These are phyloP conservation scores for Ailurus styani DNA, from an alignment of 2,113 vertebrate species.

Conservation along the genomic window DNA sequence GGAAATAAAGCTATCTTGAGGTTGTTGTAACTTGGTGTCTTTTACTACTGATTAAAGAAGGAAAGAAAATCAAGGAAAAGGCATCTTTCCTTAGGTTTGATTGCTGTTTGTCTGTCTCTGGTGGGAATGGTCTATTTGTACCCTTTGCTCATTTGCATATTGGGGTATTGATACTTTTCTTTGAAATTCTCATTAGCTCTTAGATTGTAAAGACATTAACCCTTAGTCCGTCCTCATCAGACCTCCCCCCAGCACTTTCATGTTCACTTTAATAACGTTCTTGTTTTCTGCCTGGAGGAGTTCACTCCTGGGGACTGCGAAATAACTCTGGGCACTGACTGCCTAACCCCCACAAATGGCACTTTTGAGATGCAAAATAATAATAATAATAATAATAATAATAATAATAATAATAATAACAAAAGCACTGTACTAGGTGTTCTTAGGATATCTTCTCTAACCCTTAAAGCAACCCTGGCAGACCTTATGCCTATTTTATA, in stretches of 20 bases:
- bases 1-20: not conserved
- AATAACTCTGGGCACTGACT: not conserved
- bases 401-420: not conserved
- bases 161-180: conserved; percentile 37
- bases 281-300: not conserved
- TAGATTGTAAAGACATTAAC: not conserved
- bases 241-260: not conserved
- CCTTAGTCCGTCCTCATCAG: not conserved
- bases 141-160: not conserved
- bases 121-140: not conserved
- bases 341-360: not conserved
- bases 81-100: not conserved
- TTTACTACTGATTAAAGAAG: conserved; percentile 1
- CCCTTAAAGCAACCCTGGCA: not conserved
- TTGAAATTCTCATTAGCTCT: conserved; percentile 1
- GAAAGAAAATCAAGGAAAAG: not conserved
- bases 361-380: not conserved
- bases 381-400: too few relatives aligned
- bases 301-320: not conserved
- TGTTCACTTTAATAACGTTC: not conserved
- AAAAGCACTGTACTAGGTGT: not conserved
- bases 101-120: not conserved
- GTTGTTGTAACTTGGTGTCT: not conserved
- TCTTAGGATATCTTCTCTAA: not conserved
- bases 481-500: not conserved